Evolutionary conservation across 2,888 invertebrate species (phyloP).

Genomic region (Apodemia mormo): DNA sequence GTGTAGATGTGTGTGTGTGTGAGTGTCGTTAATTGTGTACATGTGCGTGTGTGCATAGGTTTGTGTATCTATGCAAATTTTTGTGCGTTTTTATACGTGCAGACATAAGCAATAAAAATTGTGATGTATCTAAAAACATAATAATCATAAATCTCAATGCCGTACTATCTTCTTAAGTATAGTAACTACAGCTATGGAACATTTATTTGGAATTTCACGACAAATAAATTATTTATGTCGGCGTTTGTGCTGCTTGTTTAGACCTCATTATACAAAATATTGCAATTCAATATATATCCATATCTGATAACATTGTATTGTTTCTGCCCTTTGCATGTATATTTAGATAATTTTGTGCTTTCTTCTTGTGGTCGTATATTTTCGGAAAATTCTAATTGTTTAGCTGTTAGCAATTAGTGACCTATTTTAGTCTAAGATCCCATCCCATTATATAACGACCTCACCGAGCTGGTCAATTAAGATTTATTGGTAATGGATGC

Average conservation of each 20-base stretch:
- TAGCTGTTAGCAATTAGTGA: no score
- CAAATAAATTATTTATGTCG: conserved; percentile 15
- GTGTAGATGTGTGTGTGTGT: no score
- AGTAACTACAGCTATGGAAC: background rate
- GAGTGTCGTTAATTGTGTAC: no score
- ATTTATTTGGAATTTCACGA: conserved; percentile 11
- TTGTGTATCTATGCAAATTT: no score
- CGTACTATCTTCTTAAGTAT: background rate
- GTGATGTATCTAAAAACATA: background rate
- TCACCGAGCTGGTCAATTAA: no score
- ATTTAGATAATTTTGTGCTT: background rate
- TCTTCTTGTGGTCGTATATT: background rate
- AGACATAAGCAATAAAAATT: no score
- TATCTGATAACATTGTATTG: conserved; percentile 16
- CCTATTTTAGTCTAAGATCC: no score
- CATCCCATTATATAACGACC: no score
- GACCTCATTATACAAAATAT: conserved; percentile 16
- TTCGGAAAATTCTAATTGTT: background rate
- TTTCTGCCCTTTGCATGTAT: background rate
- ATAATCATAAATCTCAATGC: background rate
- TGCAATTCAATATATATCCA: conserved; percentile 1
- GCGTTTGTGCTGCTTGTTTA: conserved; percentile 11
- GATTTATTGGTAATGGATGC: no score
- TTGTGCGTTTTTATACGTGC: no score
- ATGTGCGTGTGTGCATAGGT: no score